Evolutionary conservation across 2,113 vertebrate genomes (phyloP).

Genomic region (Astur gentilis): DNA sequence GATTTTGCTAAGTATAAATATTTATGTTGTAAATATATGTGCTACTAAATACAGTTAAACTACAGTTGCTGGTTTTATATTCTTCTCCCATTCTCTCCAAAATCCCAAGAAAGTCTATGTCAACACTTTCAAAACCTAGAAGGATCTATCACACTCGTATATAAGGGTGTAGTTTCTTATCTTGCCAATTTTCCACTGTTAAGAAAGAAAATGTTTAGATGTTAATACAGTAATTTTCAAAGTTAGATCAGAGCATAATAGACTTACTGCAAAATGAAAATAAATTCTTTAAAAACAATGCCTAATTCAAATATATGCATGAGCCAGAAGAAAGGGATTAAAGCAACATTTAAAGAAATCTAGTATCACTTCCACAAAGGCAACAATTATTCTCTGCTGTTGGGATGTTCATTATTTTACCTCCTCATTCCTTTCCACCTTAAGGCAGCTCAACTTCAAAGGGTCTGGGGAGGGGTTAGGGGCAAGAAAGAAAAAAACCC

Average conservation of each 20-base stretch:
- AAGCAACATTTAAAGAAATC: not conserved
- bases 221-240: not conserved
- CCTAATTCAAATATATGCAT: not conserved
- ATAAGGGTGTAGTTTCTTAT: not conserved
- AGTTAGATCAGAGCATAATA: not conserved
- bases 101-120: not conserved
- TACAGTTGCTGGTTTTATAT: not conserved
- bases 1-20: constrained; percentile 34
- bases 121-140: constrained; percentile 21
- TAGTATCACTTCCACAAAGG: not conserved
- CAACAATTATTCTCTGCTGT: not conserved
- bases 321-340: not conserved
- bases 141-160: not conserved
- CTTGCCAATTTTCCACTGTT: not conserved
- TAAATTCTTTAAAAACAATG: not conserved
- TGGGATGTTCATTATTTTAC: not conserved
- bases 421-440: not conserved
- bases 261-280: not conserved
- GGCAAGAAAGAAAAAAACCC: not conserved
- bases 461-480: not conserved
- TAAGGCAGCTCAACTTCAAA: not conserved
- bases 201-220: not conserved
- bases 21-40: constrained; percentile 23
- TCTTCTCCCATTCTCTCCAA: not conserved
- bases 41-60: constrained; percentile 27